Base-by-base conservation (phyloP, 35 echinoderm and acorn worm genomes). In the Ophiothrix spiculata region DNA sequence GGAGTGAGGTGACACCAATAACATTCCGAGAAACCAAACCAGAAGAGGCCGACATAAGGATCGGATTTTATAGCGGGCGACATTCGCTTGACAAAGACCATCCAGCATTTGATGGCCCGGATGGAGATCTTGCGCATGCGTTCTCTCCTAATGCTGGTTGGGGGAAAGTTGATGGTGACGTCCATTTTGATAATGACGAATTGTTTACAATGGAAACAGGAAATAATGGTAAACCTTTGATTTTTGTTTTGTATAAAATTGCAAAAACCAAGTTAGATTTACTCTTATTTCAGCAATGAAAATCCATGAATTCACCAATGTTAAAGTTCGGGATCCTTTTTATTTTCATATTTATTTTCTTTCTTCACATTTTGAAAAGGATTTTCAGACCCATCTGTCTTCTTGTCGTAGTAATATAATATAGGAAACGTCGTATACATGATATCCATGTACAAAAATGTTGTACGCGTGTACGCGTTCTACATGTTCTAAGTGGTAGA, bases 171-270 rank as follows among this genome's bases (percentile, higher is more conserved):
- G 84, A 97, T 74, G 94, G 94, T 0, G 94, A 97, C 78, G 90
- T 97, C 25, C 94, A 97, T 41, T 97, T 97, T 46, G 94, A 97
- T 46, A 90, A 97, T 80, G 94, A 91, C 38, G 94, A 97, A 74
- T 38, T 81, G 11, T 97, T 92, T 75, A 92, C 83, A 17, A 38
- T 92, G 42, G 91, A 77, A 81, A 75, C 78, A 37, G 39, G 79
- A 39, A 56, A 89, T 32, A 81, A 79, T 60, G 87, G 90, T 96
- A 89, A 39, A 39, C n/a, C n/a, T n/a, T n/a, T n/a, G n/a, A n/a
- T n/a, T n/a, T n/a, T n/a, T n/a, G n/a, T 54, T 0, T 17, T 49
- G 31, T 31, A 28, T 15, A 63, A 63, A 14, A 63, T 63, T 15
- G n/a, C 14, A 63, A 15, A 63, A 15, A 15, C n/a, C 14, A 63